phyloP scores from a whole-genome alignment of 2,888 invertebrate species.

The Ellobium chinense region DNA sequence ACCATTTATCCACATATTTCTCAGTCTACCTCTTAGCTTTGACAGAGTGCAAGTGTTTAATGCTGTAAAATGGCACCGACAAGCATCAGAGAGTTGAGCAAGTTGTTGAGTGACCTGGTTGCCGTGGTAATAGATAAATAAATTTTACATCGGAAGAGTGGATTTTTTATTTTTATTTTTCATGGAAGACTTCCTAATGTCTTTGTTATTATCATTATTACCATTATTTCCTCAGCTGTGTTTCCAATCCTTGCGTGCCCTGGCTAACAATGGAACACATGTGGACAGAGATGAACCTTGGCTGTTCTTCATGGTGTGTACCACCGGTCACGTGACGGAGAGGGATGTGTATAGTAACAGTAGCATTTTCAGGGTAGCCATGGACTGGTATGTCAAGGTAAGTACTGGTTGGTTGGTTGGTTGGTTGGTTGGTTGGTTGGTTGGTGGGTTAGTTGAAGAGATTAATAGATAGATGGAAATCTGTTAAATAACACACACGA shows the following conservation, averaged over 20 bases:
- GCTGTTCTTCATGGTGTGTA: constrained; percentile 46
- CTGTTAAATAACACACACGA: no score
- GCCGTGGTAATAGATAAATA: no score
- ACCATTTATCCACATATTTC: no score
- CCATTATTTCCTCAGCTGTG: constrained; percentile 44
- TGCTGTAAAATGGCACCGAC: no score
- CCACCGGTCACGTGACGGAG: constrained; percentile 45
- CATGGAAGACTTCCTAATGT: no score
- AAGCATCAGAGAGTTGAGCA: no score
- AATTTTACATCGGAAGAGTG: no score
- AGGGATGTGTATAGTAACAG: not conserved
- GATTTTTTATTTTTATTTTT: no score
- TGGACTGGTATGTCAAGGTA: constrained; percentile 41
- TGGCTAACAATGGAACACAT: constrained; percentile 50
- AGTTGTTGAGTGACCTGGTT: no score
- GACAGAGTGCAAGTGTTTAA: no score
- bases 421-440: not conserved
- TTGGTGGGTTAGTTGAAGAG: not conserved
- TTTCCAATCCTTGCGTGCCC: constrained; percentile 43
- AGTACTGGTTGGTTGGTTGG: not conserved
- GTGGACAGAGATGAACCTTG: constrained; percentile 37
- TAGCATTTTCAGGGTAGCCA: constrained; percentile 17
- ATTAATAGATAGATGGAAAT: not conserved
- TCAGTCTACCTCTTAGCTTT: no score
- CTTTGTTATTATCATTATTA: no score